A percentile compares a stretch with the other conserved stretches of the same genome.
These are phyloP conservation scores for Ciconia maguari DNA, from an alignment of 2,113 vertebrate species.

Conservation along the genomic window DNA sequence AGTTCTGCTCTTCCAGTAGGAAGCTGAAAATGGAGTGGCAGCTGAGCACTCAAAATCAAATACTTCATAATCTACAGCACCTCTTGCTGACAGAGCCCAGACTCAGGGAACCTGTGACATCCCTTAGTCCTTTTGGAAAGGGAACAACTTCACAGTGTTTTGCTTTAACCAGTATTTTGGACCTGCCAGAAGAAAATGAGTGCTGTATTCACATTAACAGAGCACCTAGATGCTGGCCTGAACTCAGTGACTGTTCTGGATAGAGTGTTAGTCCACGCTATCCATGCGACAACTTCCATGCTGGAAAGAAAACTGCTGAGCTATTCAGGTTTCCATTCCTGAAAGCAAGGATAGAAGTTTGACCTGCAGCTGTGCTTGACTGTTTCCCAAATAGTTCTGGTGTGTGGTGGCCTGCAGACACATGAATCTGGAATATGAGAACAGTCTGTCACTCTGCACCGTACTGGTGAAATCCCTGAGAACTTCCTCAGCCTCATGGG, in stretches of 20 bases:
- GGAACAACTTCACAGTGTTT: not conserved
- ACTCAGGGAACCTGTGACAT: not conserved
- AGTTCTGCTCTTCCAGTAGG: not conserved
- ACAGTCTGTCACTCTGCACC: not conserved
- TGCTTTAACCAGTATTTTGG: not conserved
- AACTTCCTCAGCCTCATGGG: not conserved
- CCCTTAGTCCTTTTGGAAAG: not conserved
- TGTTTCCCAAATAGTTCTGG: not conserved
- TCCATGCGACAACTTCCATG: not conserved
- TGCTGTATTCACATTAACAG: not conserved
- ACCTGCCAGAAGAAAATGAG: not conserved
- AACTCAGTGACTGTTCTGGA: not conserved
- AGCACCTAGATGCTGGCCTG: not conserved
- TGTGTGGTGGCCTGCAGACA: not conserved
- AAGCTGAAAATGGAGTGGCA: not conserved
- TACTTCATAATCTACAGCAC: not conserved
- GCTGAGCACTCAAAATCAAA: not conserved
- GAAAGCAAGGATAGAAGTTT: not conserved
- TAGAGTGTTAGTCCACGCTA: not conserved
- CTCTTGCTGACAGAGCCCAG: not conserved
- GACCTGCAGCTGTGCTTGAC: conserved; percentile 2
- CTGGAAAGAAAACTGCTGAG: not conserved
- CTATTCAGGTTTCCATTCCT: conserved; percentile 12
- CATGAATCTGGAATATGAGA: not conserved
- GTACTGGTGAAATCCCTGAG: not conserved